Evolutionary conservation across 2,797 vertebrate species (phyloP).

Genomic region (Poeciliopsis infans): DNA sequence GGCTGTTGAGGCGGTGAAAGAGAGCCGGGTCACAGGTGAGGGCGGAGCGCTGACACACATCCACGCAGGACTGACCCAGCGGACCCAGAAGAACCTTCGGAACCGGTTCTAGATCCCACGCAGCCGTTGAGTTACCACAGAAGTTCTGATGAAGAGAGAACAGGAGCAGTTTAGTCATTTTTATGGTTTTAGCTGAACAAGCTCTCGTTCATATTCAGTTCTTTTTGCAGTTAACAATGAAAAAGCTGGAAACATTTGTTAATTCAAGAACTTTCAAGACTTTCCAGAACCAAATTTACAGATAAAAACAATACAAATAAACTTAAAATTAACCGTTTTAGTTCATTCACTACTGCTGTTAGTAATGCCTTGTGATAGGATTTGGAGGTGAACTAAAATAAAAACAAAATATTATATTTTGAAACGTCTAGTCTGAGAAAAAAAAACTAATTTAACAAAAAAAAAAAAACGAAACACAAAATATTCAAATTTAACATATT

Average conservation of each 20-base stretch:
- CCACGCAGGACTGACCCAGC: constrained; percentile 72
- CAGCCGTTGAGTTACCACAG: constrained; percentile 61
- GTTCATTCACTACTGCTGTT: too few species aligned
- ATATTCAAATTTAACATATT: too few species aligned
- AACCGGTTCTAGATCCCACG: constrained; percentile 70
- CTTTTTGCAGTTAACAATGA: background rate
- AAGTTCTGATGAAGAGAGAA: constrained; percentile 61
- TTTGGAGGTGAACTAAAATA: too few species aligned
- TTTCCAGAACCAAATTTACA: too few species aligned
- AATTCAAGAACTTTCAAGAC: background rate
- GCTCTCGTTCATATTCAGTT: background rate
- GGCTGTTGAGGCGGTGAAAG: constrained; percentile 76
- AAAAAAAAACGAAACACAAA: too few species aligned
- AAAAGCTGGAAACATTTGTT: background rate
- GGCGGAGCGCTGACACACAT: constrained; percentile 65
- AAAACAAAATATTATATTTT: too few species aligned
- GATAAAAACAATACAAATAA: too few species aligned
- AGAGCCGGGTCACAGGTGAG: constrained; percentile 75
- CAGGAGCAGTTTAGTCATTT: background rate
- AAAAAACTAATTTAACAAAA: too few species aligned
- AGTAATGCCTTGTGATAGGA: too few species aligned
- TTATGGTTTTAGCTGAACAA: background rate
- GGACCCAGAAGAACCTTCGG: constrained; percentile 68
- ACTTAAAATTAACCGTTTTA: too few species aligned
- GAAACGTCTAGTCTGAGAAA: too few species aligned